Evolutionary conservation across 2,797 vertebrate genomes (phyloP), one percentile per base, ranked within the genome.

Genomic region (Enteromius viviparus): DNA sequence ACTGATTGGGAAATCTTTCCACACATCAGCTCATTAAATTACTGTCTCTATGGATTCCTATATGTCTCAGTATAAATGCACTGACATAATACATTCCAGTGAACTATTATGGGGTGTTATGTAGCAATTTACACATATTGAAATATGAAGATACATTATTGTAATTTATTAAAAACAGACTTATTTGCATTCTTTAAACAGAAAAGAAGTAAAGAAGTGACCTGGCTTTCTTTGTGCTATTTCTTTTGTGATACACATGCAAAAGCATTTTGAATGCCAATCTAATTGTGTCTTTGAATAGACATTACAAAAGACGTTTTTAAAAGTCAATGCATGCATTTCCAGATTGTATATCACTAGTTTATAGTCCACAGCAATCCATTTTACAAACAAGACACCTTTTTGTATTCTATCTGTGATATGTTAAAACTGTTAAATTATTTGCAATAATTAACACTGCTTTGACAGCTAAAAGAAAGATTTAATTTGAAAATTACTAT

Each of bases 1-100:
- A 76, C 55, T 77, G 72, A 76, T 58, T 76, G 51, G 21, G 26
- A 51, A 9, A 19, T 64, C 29, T 47, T 29, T 9, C 55, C 17
- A 62, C n/a, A 45, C 5, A 62, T 62, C 15, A 21, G 75, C 15
- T 45, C 9, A 45, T 64, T 64, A 45, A 21, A 47, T 29, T 3
- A 62, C 7, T 42, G 37, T 76, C 37, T 29, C 51, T 76, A 17
- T 23, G 45, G 32, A 21, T 55, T 37, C 7, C 12, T 21, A 45
- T 58, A 58, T 29, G 75, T 45, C 15, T 77, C 23, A 29, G 23
- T 23, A 77, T 21, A 29, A 64, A 62, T 17, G 29, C 34, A 60
- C 14, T 21, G 9, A 2, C 55, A 45, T 76, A 21, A 47, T 64
- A 62, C 4, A 47, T 77, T 64, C 40, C 15, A 32, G 40, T 64